phyloP scores from a whole-genome alignment of 30 jellyfish, hydroid and myxozoan genomes.

The Turritopsis dohrnii region DNA sequence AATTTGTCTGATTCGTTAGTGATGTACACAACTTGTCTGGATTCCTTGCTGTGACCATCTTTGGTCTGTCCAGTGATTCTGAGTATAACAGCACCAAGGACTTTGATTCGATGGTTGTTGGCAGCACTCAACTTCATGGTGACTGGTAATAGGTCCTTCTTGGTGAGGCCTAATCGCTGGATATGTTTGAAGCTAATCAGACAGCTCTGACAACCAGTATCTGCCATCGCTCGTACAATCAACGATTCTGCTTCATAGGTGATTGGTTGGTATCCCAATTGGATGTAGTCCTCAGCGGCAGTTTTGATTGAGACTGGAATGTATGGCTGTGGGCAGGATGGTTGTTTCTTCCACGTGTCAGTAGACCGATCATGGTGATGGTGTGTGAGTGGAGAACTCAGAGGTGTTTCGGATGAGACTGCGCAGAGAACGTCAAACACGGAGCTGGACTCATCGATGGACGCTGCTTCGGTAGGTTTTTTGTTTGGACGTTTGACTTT shows the following conservation, averaged over 20 bases:
- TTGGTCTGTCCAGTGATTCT: background rate
- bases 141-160: too few relatives aligned
- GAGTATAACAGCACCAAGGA: background rate
- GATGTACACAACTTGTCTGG: background rate
- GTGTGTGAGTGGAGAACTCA: conserved; percentile 10
- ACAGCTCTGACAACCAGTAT: too few relatives aligned
- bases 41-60: background rate
- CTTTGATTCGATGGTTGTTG: too few relatives aligned
- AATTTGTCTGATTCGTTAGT: background rate
- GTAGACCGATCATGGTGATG: conserved; percentile 3
- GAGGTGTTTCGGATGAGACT: conserved; percentile 1
- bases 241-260: background rate
- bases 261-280: background rate
- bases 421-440: conserved; percentile 10
- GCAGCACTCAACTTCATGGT: background rate
- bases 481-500: background rate
- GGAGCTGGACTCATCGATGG: conserved; percentile 1
- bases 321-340: conserved; percentile 24
- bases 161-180: too few relatives aligned
- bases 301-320: background rate
- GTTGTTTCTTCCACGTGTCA: conserved; percentile 15
- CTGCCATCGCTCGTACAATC: too few relatives aligned
- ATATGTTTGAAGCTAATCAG: too few relatives aligned
- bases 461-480: background rate
- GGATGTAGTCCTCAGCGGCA: background rate